Base-by-base conservation (phyloP, 2,113 vertebrate species). In the Erpornis zantholeuca region DNA sequence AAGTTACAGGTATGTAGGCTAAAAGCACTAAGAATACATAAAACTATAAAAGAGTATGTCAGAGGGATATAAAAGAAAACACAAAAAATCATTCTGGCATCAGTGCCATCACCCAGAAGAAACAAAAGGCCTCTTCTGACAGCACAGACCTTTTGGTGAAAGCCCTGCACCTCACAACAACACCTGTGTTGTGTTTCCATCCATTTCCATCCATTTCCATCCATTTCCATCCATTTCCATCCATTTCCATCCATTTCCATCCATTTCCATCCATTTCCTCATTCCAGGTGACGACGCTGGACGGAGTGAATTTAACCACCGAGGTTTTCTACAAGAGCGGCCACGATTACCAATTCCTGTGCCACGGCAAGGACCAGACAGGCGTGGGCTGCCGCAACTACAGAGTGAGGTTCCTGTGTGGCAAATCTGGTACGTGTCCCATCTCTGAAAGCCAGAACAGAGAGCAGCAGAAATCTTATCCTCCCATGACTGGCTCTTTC, bases 321-420 rank as follows among this genome's bases (percentile, higher is more conserved):
- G 98, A 99, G 64, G 98, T 99, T 38, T 98, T 99, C 97, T 98
- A 99, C 97, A 99, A 98, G 97, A 96, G 93, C 4, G 98, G 99
- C 95, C 98, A 98, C 28, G 98, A 98, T 94, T 99, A 99, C 21
- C 98, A 98, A 94, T 99, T 99, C 15, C 98, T 99, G 61, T 99
- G 99, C 95, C 98, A 98, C 0, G 98, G 98, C 96, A 98, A 97
- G 80, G 98, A 98, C 94, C 99, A 98, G 95, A 69, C 89, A 1
- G 97, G 98, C 12, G 97, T 98, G 66, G 97, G 98, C 84, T 99
- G 99, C 97, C 98, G 40, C 82, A 98, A 97, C 98, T 99, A 99
- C 98, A 98, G 98, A 66, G 99, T 99, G 33, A 98, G 99, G 68
- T 99, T 99, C 96, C 98, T 99, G 22, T 99, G 99, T 36, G 99